Evolutionary conservation across 1,140 invertebrate genomes (phyloP), one percentile per base, ranked within the genome.

Genomic region (Bathynomus jamesi): DNA sequence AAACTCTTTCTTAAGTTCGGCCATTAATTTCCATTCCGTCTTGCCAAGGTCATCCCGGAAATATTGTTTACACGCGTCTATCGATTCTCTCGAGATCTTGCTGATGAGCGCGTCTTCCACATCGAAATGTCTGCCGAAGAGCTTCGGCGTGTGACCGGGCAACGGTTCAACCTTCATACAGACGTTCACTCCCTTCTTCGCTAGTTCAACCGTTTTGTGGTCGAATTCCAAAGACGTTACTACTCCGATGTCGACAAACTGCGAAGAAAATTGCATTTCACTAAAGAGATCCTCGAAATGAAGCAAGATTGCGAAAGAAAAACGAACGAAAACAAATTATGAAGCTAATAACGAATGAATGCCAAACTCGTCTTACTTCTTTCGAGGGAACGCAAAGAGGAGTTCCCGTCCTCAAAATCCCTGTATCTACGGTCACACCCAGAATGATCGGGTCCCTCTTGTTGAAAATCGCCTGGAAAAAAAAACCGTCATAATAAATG

Each of bases 11-110:
- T 99, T 99, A 79, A 99, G 84, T 84, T 99, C 95, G 60, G 99
- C 90, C 89, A 99, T 97, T 60, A 99, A 83, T 80, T 94, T 90
- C 98, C 98, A 99, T 81, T 99, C 98, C 65, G 89, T 88, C 83
- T 99, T 99, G 76, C 90, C 82, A 67, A 99, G 86, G 82, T 99
- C 98, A 77, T 98, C 95, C 69, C 98, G 87, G 88, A 99, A 99
- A 84, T 99, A 97, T 75, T 98, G 91, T 83, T 99, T 99, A 83
- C 97, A 98, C 3, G 94, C 95, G 83, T 99, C 96, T 79, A 99
- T 99, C 60, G 95, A 98, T 78, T 96, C 91, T 66, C 98, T 88
- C 28, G 90, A 93, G 81, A 99, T 99, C 94, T 96, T 97, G 85
- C 95, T 98, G 78, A 97, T 87, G 32, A 99, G 86, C 79, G 95